phyloP scores from a whole-genome alignment of 2,888 invertebrate species.

The Clitarchus hookeri region DNA sequence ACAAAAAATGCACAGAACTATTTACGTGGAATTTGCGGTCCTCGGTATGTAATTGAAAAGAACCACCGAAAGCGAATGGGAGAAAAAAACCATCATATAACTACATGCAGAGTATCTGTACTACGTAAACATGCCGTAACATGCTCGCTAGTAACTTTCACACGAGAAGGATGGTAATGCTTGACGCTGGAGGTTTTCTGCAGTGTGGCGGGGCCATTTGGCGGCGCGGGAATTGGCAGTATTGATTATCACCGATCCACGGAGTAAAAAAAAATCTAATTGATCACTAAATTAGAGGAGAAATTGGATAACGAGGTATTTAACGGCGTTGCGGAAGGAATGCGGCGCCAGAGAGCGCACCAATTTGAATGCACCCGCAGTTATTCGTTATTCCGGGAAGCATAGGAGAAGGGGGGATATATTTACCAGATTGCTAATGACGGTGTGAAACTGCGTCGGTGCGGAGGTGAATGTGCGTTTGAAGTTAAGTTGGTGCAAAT shows the following conservation, averaged over 20 bases:
- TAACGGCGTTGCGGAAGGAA: not conserved
- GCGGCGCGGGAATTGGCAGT: not conserved
- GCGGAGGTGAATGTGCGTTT: not conserved
- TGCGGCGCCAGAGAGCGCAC: not conserved
- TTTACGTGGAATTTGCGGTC: too few relatives aligned
- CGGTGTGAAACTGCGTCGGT: not conserved
- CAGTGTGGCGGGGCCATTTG: not conserved
- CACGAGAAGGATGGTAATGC: not conserved
- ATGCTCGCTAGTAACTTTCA: not conserved
- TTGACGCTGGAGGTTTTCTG: not conserved
- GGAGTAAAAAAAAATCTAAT: not conserved
- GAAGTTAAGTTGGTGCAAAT: not conserved
- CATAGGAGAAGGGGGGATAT: not conserved
- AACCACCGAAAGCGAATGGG: too few relatives aligned
- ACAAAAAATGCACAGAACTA: too few relatives aligned
- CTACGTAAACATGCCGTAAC: not conserved
- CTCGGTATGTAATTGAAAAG: too few relatives aligned
- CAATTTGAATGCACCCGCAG: not conserved
- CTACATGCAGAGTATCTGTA: too few relatives aligned
- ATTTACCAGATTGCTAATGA: conserved; percentile 5
- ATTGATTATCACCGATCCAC: not conserved
- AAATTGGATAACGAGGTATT: conserved; percentile 14
- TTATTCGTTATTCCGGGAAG: not conserved
- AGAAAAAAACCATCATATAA: too few relatives aligned
- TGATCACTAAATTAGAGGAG: not conserved